phyloP scores from a whole-genome alignment of 2,888 invertebrate genomes.

The Yponomeuta sedellus region DNA sequence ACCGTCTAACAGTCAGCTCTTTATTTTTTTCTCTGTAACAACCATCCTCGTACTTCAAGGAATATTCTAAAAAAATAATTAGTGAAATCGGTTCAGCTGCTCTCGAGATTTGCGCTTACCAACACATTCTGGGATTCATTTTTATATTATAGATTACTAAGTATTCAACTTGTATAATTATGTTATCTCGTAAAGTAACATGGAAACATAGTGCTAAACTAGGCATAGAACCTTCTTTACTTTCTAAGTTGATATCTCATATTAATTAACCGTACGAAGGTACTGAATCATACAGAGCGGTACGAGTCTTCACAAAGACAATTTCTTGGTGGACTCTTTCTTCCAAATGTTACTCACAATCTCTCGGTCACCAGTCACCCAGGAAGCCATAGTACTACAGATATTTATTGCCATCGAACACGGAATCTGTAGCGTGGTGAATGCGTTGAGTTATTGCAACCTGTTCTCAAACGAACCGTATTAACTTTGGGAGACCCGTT shows the following conservation, averaged over 20 bases:
- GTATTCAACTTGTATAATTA: too few species aligned
- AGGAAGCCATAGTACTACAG: background rate
- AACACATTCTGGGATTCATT: too few species aligned
- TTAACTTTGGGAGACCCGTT: background rate
- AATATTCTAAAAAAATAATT: too few species aligned
- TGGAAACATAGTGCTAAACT: background rate
- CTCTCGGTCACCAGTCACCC: background rate
- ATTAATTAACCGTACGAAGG: conserved; percentile 9
- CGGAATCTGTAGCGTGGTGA: conserved; percentile 2
- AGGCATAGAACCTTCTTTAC: background rate
- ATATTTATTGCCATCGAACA: conserved; percentile 10
- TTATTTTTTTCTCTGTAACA: too few species aligned
- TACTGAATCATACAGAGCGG: background rate
- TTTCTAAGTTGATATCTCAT: background rate
- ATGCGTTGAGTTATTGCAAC: background rate
- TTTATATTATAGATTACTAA: too few species aligned
- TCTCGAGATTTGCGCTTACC: too few species aligned
- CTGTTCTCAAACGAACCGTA: conserved; percentile 1
- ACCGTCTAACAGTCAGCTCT: too few species aligned
- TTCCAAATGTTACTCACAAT: background rate
- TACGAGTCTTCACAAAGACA: background rate
- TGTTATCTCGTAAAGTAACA: background rate
- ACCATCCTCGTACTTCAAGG: too few species aligned
- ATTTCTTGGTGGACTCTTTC: background rate
- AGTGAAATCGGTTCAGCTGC: too few species aligned